Base-by-base conservation (phyloP, 2,888 invertebrate genomes). In the Encarsia formosa region DNA sequence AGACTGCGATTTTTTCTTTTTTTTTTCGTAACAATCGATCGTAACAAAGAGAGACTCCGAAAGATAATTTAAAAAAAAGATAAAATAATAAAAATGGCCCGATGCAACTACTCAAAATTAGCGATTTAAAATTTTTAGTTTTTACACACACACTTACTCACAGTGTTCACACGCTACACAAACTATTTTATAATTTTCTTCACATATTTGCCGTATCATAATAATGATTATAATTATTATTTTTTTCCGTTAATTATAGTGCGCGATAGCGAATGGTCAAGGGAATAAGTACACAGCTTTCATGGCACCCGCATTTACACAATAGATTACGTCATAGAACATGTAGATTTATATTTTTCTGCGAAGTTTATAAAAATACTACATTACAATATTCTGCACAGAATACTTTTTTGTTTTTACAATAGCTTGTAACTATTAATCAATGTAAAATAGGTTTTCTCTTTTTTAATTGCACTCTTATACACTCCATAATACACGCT, bases 1-100 rank as follows among this genome's bases (percentile, higher is more conserved):
- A n/a, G n/a, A n/a, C n/a, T n/a, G n/a, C n/a, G n/a, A n/a, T n/a
- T n/a, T n/a, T n/a, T n/a, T n/a, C n/a, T n/a, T n/a, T n/a, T n/a
- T n/a, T 37, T 24, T 45, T 52, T 20, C 32, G 41, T 32, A 24
- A 51, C 45, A 24, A 46, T 31, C 43, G 32, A 43, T 41, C 20
- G 54, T 44, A 42, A 55, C 56, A 58, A 54, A 60, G 49, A 56
- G 52, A 58, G 57, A 60, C 51, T 56, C 42, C 42, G 41, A 53
- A n/a, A n/a, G n/a, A n/a, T n/a, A n/a, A n/a, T n/a, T n/a, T n/a
- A n/a, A n/a, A n/a, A n/a, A n/a, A n/a, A n/a, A n/a, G n/a, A n/a
- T n/a, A n/a, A n/a, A n/a, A n/a, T n/a, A n/a, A n/a, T n/a, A n/a
- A n/a, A n/a, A 19, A 29, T 34, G 46, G 57, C 52, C 57, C 42